Base-by-base conservation (phyloP, 2,797 vertebrate species). In the Gobio occitaniae region DNA sequence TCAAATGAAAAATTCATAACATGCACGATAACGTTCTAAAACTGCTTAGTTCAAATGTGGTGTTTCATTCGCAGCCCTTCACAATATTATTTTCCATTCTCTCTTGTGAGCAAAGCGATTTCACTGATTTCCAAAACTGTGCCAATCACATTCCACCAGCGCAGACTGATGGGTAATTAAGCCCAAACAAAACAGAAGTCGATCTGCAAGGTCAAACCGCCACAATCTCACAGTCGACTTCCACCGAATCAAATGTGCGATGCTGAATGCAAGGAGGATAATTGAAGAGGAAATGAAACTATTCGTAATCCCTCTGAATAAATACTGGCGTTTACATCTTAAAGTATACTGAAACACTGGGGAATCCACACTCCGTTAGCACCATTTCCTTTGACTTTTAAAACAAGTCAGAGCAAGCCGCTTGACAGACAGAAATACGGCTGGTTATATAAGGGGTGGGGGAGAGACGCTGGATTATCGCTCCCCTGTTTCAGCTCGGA, bases 401-500 rank as follows among this genome's bases (percentile, higher is more conserved):
- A 84, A 87, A 86, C 72, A 56, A 86, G 59, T 32, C 16, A 7
- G 25, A 75, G 54, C 72, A 48, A 61, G 17, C 76, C 61, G 47
- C 19, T 48, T 54, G 36, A 56, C 50, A 50, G 56, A 84, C 59
- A 88, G 82, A 86, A 75, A 66, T 69, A 68, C 7, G 19, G 32
- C n/a, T 52, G 63, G 59, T 85, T 85, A 87, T 85, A 83, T 85
- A 88, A 80, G 41, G 25, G 61, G 8, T 17, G 50, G 48, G 72
- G 2, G 63, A 38, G 74, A 21, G 36, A 78, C 38, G 77, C 47
- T 41, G 88, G 92, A 94, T 94, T 93, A 94, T 84, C 76, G 78
- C 86, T 89, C 82, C 89, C 85, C 86, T 86, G 89, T 91, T 91
- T 82, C 86, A 90, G 86, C 87, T 90, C 86, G 85, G 78, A 82